Base-by-base conservation (phyloP, 2,888 invertebrate species). In the Drosophila borealis region DNA sequence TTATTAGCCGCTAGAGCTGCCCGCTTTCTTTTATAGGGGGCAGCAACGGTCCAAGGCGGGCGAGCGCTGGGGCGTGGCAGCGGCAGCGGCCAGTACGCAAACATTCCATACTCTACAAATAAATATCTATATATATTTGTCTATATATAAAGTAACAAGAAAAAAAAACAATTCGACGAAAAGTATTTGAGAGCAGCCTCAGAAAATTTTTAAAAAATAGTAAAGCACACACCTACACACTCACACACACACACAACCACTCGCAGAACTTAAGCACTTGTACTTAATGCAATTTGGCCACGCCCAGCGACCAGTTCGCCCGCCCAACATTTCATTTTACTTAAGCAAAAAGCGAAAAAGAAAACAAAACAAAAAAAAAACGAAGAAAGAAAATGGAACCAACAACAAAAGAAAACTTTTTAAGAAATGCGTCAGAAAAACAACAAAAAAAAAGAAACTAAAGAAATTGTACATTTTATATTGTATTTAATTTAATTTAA, bases 401-500 rank as follows among this genome's bases (percentile, higher is more conserved):
- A 87, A 89, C 79, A 78, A 57, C 48, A 76, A 88, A 50, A 66
- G 13, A 44, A 33, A 62, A 69, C 53, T 63, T 79, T 68, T 75
- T 66, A 78, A 68, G 60, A 75, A 78, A 68, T 25, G 14, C 44
- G 36, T 25, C n/a, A 17, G 44, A 42, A 41, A 19, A 56, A 44
- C 4, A 46, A 44, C 63, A 57, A 44, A 48, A 41, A 42, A 46
- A 65, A 39, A 51, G 39, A 51, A 74, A 54, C 61, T 44, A 69
- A 68, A 51, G 17, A 76, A 84, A 75, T 75, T 83, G 89, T 89
- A 83, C 72, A 89, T 88, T 85, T 89, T 89, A 86, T 80, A 89
- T 85, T 82, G 78, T 86, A 83, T 81, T 82, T 76, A 71, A 75
- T 88, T 86, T 86, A 61, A 74, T 71, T 89, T 85, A 69, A 81